phyloP scores from a whole-genome alignment of 1,140 invertebrate genomes.

The Anastrepha obliqua region DNA sequence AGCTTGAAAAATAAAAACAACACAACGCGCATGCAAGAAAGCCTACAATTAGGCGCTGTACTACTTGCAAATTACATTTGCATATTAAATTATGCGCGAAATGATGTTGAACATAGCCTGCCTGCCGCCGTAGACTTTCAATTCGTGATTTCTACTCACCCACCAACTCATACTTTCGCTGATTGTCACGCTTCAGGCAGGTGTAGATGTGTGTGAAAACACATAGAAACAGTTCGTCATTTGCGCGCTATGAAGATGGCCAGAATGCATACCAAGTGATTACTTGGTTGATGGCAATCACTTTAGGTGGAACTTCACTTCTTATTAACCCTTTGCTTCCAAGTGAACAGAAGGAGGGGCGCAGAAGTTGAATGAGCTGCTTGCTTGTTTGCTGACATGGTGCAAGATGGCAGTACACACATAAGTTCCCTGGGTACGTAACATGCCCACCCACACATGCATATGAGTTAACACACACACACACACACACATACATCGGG shows the following conservation, averaged over 20 bases:
- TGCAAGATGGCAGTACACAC: background rate
- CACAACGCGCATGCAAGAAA: background rate
- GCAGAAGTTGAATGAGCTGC: background rate
- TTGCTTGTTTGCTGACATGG: background rate
- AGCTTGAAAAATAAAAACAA: background rate
- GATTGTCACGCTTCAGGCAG: background rate
- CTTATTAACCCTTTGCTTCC: slow-evolving; percentile 26
- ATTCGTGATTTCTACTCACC: background rate
- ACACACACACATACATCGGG: background rate
- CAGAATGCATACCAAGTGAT: slow-evolving; percentile 6
- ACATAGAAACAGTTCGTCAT: background rate
- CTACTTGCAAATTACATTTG: slow-evolving; percentile 52
- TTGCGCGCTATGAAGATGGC: background rate
- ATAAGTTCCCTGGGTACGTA: background rate
- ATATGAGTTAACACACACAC: background rate
- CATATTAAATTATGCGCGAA: slow-evolving; percentile 56
- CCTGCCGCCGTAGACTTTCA: background rate
- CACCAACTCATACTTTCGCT: background rate
- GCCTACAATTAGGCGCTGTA: slow-evolving; percentile 41
- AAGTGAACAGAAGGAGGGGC: background rate
- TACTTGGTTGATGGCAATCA: slow-evolving; percentile 36
- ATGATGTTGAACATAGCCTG: slow-evolving; percentile 31
- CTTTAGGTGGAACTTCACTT: slow-evolving; percentile 15
- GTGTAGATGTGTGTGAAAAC: background rate
- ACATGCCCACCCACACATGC: background rate